These are phyloP conservation scores for Stenoptilia bipunctidactyla DNA, from an alignment of 2,888 invertebrate genomes.

Conservation along the genomic window DNA sequence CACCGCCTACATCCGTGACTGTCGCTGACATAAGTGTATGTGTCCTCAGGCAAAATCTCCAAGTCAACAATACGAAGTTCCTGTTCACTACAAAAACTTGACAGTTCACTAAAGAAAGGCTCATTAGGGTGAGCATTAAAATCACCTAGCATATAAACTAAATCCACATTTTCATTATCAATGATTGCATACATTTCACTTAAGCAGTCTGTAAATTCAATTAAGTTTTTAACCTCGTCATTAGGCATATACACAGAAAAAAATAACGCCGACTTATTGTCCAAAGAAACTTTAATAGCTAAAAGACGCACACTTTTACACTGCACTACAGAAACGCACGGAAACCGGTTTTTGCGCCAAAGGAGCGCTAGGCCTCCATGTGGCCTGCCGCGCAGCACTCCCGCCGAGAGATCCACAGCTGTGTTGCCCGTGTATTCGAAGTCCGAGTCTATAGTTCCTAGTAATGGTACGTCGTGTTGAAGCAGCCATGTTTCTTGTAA, in stretches of 20 bases:
- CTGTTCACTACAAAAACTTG: no score
- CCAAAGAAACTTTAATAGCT: background rate
- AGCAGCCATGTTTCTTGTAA: constrained; percentile 2
- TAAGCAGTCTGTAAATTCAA: no score
- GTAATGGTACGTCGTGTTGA: background rate
- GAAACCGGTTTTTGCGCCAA: constrained; percentile 2
- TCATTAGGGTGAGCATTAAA: no score
- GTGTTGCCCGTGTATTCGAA: constrained; percentile 2
- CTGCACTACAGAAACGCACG: background rate
- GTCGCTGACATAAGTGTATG: no score
- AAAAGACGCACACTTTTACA: constrained; percentile 2
- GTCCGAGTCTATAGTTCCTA: background rate
- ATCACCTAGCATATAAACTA: no score
- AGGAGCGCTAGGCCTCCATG: constrained; percentile 4
- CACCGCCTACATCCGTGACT: no score
- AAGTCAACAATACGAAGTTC: no score
- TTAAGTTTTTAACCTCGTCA: background rate
- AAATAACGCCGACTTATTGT: background rate
- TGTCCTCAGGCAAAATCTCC: no score
- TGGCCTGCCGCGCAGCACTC: constrained; percentile 2
- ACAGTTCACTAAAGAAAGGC: no score
- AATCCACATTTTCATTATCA: no score
- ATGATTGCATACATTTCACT: no score
- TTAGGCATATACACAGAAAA: constrained; percentile 6
- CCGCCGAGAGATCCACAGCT: constrained; percentile 3